phyloP scores from a whole-genome alignment of 2,797 vertebrate genomes.

The Esox lucius region DNA sequence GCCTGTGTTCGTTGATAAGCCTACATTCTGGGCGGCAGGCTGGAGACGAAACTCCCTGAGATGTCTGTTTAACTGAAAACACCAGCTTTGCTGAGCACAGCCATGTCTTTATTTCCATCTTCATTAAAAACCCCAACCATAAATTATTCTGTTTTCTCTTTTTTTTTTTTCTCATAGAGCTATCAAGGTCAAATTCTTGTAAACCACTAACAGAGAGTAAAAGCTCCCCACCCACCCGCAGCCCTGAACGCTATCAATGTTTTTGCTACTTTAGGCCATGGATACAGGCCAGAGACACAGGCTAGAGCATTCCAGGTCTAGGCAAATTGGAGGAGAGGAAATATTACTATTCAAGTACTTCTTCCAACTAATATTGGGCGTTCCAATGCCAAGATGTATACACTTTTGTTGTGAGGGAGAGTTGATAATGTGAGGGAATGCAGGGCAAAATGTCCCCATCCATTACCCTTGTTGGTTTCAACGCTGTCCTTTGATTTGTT shows the following conservation, averaged over 20 bases:
- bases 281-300: constrained; percentile 21
- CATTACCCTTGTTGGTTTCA: not conserved
- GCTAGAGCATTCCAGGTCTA: not conserved
- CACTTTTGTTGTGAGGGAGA: not conserved
- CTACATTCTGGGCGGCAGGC: constrained; percentile 41
- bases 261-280: constrained; percentile 18
- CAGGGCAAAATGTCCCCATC: not conserved
- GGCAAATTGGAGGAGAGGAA: not conserved
- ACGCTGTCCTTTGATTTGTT: not conserved
- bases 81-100: constrained; percentile 41
- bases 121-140: constrained; percentile 46
- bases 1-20: constrained; percentile 40
- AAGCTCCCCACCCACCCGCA: constrained; percentile 18
- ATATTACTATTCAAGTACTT: not conserved
- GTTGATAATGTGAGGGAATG: not conserved
- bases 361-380: not conserved
- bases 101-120: constrained; percentile 59
- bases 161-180: constrained; percentile 25
- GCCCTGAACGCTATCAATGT: constrained; percentile 22
- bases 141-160: constrained; percentile 48
- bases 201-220: constrained; percentile 23
- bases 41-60: constrained; percentile 51
- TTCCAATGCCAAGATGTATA: not conserved
- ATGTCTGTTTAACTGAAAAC: constrained; percentile 60
- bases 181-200: constrained; percentile 39